phyloP scores from a whole-genome alignment of 2,888 invertebrate species.

The Chaetogeoica ovagalla region DNA sequence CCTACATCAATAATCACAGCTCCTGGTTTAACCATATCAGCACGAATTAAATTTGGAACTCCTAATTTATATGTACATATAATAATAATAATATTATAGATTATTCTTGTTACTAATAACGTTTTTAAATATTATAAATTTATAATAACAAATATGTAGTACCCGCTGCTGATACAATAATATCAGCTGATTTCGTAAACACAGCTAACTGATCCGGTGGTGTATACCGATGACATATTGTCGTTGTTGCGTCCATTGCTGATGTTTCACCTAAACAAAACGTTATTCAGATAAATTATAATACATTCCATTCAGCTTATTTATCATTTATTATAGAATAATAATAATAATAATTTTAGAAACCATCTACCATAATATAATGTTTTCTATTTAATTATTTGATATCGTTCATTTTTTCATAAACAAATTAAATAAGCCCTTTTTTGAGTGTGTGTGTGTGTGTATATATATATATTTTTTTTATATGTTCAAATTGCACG shows the following conservation, averaged over 20 bases:
- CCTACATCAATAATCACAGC: conserved; percentile 89
- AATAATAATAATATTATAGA: neutral
- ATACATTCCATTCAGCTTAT: no score
- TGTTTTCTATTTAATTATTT: no score
- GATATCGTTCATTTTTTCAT: no score
- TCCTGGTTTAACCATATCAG: conserved; percentile 86
- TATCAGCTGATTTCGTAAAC: conserved; percentile 75
- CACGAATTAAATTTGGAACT: conserved; percentile 73
- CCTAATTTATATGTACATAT: conserved; percentile 62
- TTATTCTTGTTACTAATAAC: conserved; percentile 23
- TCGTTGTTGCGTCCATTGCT: conserved; percentile 84
- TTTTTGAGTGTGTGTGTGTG: no score
- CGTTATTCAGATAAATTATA: neutral
- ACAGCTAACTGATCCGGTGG: conserved; percentile 74
- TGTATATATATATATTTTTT: no score
- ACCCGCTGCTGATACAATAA: conserved; percentile 77
- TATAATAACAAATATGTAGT: conserved; percentile 57
- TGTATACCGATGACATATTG: conserved; percentile 86
- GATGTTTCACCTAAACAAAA: conserved; percentile 60
- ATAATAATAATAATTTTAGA: no score
- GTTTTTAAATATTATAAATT: neutral
- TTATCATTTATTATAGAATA: neutral
- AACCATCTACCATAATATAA: no score
- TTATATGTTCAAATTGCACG: neutral
- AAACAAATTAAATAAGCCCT: no score